A percentile compares a stretch with the other conserved stretches of the same genome.
Conservation (phyloP, 30 jellyfish, hydroid and myxozoan genomes). For the Aurelia sp. region DNA sequence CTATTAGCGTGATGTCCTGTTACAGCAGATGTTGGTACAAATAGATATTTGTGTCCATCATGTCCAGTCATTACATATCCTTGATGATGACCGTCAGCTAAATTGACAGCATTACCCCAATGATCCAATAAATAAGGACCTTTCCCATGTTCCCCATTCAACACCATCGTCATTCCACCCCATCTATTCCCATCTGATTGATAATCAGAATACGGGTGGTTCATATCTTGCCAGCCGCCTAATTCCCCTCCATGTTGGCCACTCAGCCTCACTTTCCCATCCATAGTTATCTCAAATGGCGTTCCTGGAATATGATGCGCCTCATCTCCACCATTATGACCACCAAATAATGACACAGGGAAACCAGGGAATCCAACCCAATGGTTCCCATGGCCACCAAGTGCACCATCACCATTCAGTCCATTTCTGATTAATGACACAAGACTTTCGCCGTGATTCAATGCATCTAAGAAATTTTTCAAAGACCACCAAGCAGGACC, state of each 20-base stretch:
- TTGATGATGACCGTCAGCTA: constrained; percentile 68
- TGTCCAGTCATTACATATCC: constrained; percentile 84
- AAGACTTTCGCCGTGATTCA: constrained; percentile 43
- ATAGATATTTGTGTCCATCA: constrained; percentile 80
- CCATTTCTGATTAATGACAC: constrained; percentile 47
- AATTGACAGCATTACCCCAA: constrained; percentile 83
- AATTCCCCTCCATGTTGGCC: constrained; percentile 46
- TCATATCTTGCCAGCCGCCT: constrained; percentile 81
- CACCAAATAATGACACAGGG: constrained; percentile 65
- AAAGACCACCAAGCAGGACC: constrained; percentile 83
- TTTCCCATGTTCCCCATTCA: constrained; percentile 62
- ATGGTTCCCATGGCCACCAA: constrained; percentile 60
- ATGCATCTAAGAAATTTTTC: constrained; percentile 29
- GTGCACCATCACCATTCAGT: constrained; percentile 14
- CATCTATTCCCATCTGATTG: constrained; percentile 72
- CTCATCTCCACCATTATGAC: constrained; percentile 31
- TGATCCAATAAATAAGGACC: constrained; percentile 93
- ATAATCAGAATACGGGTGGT: constrained; percentile 71
- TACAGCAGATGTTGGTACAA: constrained; percentile 78
- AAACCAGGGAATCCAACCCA: constrained; percentile 92
- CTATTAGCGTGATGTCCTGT: constrained; percentile 83
- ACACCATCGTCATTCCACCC: constrained; percentile 89
- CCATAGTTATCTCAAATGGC: constrained; percentile 65
- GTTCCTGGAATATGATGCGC: constrained; percentile 69
- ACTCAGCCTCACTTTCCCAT: constrained; percentile 67